These are phyloP conservation scores for Amphilophus citrinellus DNA, from an alignment of 2,113 vertebrate genomes.

Conservation along the genomic window DNA sequence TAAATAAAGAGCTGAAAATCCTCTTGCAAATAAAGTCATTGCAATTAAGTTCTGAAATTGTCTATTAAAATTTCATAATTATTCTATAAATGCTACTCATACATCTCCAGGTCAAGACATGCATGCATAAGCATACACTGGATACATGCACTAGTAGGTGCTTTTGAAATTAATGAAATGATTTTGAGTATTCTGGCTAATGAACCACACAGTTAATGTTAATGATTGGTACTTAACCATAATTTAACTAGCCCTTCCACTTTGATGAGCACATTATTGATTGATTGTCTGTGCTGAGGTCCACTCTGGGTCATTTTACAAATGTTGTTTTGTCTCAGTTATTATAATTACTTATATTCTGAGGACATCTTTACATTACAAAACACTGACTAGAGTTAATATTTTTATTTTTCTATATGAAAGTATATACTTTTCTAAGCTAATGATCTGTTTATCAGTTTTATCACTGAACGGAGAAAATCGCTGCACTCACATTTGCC, in stretches of 20 bases:
- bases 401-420: conserved; percentile 31
- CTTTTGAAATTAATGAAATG: conserved; percentile 60
- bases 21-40: background rate
- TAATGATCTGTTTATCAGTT: conserved; percentile 77
- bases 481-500: conserved; percentile 62
- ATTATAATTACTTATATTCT: background rate
- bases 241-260: conserved; percentile 50
- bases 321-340: conserved; percentile 23
- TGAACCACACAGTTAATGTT: conserved; percentile 51
- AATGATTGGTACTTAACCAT: conserved; percentile 60
- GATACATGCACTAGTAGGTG: conserved; percentile 20
- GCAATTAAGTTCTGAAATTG: too few relatives aligned
- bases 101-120: conserved; percentile 19
- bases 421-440: conserved; percentile 9
- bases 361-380: conserved; percentile 2
- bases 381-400: conserved; percentile 20
- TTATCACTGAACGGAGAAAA: conserved; percentile 54
- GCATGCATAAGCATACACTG: background rate
- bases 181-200: conserved; percentile 55
- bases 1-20: background rate
- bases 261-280: conserved; percentile 64
- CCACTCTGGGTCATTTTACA: conserved; percentile 31
- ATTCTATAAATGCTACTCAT: conserved; percentile 10
- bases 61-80: background rate
- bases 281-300: conserved; percentile 39